Conservation (phyloP, 2,888 invertebrate genomes). For the Oxyscelio sp. region DNA sequence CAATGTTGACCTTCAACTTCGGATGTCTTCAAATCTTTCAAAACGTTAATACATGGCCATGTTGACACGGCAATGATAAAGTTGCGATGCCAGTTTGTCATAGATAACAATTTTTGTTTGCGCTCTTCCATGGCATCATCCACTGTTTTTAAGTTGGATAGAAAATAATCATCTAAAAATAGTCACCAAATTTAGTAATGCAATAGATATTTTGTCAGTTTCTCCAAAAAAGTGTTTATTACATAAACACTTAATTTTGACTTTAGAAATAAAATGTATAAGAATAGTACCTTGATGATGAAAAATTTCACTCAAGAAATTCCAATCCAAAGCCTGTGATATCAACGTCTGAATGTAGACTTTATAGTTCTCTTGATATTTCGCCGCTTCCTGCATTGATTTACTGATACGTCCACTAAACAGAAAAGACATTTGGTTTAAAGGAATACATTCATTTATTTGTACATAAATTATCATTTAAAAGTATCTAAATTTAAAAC, state of each 20-base stretch:
- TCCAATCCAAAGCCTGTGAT: conserved; percentile 96
- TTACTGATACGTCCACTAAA: conserved; percentile 92
- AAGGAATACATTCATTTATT: too few relatives aligned
- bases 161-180: conserved; percentile 94
- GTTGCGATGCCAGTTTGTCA: conserved; percentile 91
- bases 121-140: conserved; percentile 94
- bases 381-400: conserved; percentile 93
- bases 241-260: too few relatives aligned
- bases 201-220: too few relatives aligned
- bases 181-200: too few relatives aligned
- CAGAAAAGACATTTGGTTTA: conserved; percentile 2
- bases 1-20: conserved; percentile 90
- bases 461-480: too few relatives aligned
- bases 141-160: conserved; percentile 95
- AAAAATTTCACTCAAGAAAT: conserved; percentile 96
- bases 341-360: conserved; percentile 97
- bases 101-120: conserved; percentile 91
- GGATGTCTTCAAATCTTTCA: conserved; percentile 89
- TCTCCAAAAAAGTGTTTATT: too few relatives aligned
- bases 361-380: conserved; percentile 96
- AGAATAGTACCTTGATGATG: conserved; percentile 93
- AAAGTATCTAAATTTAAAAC: too few relatives aligned
- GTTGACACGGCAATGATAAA: conserved; percentile 92
- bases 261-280: too few relatives aligned
- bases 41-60: conserved; percentile 93